A percentile compares a stretch with the other conserved stretches of the same genome.
These are phyloP conservation scores for Morelia viridis DNA, from an alignment of 2,797 vertebrate genomes.

Conservation along the genomic window DNA sequence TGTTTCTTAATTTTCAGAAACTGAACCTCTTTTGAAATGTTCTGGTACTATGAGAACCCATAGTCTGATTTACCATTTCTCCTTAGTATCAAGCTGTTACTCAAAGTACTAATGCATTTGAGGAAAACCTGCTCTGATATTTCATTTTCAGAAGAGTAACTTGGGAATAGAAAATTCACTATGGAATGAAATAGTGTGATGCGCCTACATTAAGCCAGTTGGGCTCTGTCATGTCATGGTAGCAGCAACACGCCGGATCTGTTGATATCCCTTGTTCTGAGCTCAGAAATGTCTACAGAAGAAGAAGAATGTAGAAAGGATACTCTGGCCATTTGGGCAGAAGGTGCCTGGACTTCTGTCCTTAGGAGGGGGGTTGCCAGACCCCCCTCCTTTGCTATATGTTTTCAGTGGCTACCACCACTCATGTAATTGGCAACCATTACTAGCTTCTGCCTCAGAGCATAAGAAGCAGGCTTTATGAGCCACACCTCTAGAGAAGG, in stretches of 20 bases:
- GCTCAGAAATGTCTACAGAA: background rate
- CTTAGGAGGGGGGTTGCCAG: background rate
- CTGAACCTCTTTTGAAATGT: constrained; percentile 28
- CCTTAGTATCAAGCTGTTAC: constrained; percentile 6
- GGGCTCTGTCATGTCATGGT: background rate
- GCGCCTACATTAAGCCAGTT: background rate
- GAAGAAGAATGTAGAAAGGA: background rate
- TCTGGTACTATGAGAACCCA: constrained; percentile 38
- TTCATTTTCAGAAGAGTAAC: constrained; percentile 6
- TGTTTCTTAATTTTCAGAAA: background rate
- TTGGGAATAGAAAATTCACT: background rate
- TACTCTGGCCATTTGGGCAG: background rate
- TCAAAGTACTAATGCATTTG: constrained; percentile 5
- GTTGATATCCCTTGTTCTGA: background rate
- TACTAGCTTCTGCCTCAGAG: background rate
- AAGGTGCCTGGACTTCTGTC: background rate
- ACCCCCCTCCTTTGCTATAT: background rate
- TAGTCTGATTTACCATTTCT: constrained; percentile 22
- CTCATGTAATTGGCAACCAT: background rate
- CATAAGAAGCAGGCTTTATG: background rate
- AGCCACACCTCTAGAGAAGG: background rate
- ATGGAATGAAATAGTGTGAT: background rate
- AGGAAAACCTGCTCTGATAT: background rate
- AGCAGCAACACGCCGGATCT: background rate
- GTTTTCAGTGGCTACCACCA: background rate